Conservation (phyloP, 2,888 invertebrate species). For the Epinotia nisella region DNA sequence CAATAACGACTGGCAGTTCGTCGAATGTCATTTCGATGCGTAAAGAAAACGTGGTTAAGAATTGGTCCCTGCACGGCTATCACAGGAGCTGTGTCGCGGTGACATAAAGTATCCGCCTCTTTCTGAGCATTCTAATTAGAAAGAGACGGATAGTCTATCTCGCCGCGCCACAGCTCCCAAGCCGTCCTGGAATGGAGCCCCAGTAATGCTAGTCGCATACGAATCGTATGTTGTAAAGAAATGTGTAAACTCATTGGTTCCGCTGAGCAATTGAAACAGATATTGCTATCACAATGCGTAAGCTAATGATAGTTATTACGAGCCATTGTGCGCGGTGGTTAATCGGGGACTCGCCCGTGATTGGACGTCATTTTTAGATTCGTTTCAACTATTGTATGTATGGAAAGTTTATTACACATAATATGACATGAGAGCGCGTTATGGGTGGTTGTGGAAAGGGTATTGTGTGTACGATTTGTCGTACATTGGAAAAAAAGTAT, state of each 20-base stretch:
- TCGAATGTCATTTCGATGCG: too few species aligned
- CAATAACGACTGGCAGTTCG: too few species aligned
- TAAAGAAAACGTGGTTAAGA: too few species aligned
- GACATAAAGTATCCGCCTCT: too few species aligned
- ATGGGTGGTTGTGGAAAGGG: not conserved
- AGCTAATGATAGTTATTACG: conserved; percentile 59
- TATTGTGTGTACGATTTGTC: not conserved
- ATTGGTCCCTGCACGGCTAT: too few species aligned
- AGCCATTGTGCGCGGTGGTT: conserved; percentile 46
- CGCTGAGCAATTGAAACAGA: conserved; percentile 62
- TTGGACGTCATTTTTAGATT: conserved; percentile 41
- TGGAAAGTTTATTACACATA: conserved; percentile 17
- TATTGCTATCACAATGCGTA: conserved; percentile 62
- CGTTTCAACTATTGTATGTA: conserved; percentile 39
- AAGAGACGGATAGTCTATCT: too few species aligned
- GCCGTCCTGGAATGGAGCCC: too few species aligned
- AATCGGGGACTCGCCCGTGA: conserved; percentile 36
- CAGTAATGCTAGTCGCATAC: not conserved
- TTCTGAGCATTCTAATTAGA: too few species aligned
- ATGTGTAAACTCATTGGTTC: conserved; percentile 46
- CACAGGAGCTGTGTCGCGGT: too few species aligned
- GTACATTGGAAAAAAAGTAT: too few species aligned
- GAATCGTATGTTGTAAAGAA: conserved; percentile 23
- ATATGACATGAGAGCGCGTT: conserved; percentile 19
- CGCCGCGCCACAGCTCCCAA: too few species aligned